Evolutionary conservation across 2,113 vertebrate genomes (phyloP).

Genomic region (Bucco capensis): DNA sequence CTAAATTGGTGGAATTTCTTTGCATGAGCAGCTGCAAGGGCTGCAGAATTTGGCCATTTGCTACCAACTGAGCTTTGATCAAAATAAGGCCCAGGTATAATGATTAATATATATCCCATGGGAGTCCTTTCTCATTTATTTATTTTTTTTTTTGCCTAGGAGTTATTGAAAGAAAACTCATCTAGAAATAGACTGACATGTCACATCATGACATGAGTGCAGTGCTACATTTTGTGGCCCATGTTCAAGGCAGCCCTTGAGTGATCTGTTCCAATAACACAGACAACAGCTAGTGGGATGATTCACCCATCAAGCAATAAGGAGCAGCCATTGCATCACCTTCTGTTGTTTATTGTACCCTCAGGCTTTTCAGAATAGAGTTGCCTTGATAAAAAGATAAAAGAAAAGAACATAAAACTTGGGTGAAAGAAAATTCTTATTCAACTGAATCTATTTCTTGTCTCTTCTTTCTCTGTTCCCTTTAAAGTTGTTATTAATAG

Average conservation of each 20-base stretch:
- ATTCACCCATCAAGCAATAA: conserved; percentile 61
- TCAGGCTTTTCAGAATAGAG: conserved; percentile 57
- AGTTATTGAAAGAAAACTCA: background rate
- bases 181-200: background rate
- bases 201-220: conserved; percentile 2
- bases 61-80: background rate
- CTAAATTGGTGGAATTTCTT: background rate
- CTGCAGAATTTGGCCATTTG: background rate
- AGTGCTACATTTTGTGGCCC: background rate
- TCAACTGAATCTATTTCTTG: conserved; percentile 23
- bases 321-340: conserved; percentile 59
- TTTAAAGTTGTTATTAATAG: conserved; percentile 46
- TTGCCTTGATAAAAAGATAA: conserved; percentile 70
- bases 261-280: conserved; percentile 22
- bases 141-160: background rate
- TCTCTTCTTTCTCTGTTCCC: conserved; percentile 13
- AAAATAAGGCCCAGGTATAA: background rate
- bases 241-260: background rate
- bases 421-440: conserved; percentile 44
- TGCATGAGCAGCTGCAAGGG: background rate
- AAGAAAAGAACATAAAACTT: conserved; percentile 60
- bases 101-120: background rate
- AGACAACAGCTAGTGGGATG: conserved; percentile 52
- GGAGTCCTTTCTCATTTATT: background rate
- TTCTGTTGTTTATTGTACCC: conserved; percentile 67